A percentile compares a stretch with the other conserved stretches of the same genome.
phyloP scores from a whole-genome alignment of 2,888 invertebrate genomes.

The Rhagonycha lutea region DNA sequence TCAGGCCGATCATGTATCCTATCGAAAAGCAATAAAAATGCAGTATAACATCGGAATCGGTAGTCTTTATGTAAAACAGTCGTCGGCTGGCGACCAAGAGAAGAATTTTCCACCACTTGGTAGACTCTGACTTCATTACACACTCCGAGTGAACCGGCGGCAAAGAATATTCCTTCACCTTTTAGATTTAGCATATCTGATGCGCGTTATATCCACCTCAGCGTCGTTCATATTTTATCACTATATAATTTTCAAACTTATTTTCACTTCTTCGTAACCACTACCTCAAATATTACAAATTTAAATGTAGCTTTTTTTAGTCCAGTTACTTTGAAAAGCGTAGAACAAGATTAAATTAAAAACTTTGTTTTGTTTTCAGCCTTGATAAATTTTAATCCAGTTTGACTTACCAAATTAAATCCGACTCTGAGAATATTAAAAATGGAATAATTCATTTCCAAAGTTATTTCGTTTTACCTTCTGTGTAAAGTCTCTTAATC shows the following conservation, averaged over 20 bases:
- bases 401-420: constrained; percentile 27
- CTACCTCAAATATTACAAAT: constrained; percentile 35
- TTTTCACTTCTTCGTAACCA: constrained; percentile 27
- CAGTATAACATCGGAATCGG: constrained; percentile 32
- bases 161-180: constrained; percentile 41
- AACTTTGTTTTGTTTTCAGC: constrained; percentile 33
- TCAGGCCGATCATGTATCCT: constrained; percentile 35
- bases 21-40: constrained; percentile 35
- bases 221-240: constrained; percentile 42
- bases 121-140: constrained; percentile 39
- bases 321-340: constrained; percentile 28
- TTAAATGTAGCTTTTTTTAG: constrained; percentile 32
- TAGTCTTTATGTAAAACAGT: constrained; percentile 38
- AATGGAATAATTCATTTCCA: constrained; percentile 26
- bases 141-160: constrained; percentile 32
- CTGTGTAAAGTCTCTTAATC: constrained; percentile 17
- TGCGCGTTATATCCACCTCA: constrained; percentile 37
- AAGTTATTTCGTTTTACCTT: constrained; percentile 20
- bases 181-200: constrained; percentile 43
- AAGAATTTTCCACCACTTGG: constrained; percentile 32
- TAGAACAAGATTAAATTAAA: constrained; percentile 33
- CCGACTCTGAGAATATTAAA: constrained; percentile 26
- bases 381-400: constrained; percentile 32
- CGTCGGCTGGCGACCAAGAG: constrained; percentile 31
- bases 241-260: constrained; percentile 42